Base-by-base conservation (phyloP, 2,113 vertebrate species). In the Gobiocypris rarus region DNA sequence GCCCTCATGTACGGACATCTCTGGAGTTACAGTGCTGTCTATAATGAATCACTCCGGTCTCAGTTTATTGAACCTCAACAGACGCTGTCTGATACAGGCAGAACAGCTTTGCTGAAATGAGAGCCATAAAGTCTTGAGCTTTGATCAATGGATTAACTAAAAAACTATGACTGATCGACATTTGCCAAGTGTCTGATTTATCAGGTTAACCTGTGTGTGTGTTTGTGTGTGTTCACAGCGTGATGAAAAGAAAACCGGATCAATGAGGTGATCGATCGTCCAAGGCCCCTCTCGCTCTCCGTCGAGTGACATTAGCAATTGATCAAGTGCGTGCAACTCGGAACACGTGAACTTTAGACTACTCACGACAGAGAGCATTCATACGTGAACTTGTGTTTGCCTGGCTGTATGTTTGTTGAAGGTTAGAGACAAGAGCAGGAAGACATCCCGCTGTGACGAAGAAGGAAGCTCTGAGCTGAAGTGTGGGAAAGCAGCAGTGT, bases 231-330 rank as follows among this genome's bases (percentile, higher is more conserved):
- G 11, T 61, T 41, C n/a, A 65, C 6, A 22, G 7, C 41, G 7
- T 59, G 86, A 88, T 78, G 78, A 89, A 87, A 85, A 85, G 78
- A 88, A 75, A 85, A 75, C 58, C 15, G 69, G 83, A 90, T 94
- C 92, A 84, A 94, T 94, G 86, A n/a, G 8, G n/a, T 31, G 87
- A 92, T 92, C 92, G 59, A 93, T 92, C 61, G 86, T 71, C 74
- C 86, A 85, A 92, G 88, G 90, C 82, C 81, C 43, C 79, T 82
- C 91, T 83, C n/a, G 5, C 85, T 88, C 85, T 91, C 81, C 83
- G 82, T 80, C 22, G 81, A 83, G 87, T 92, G 94, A 90, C 93
- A 90, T 89, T 94, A 90, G 90, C 67, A 56, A 41, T 52, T 86
- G 87, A 83, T 85, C 84, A 83, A 74, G 73, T 82, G 56, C 26